Base-by-base conservation (phyloP, 1,140 invertebrate genomes). In the Nomia melanderi region DNA sequence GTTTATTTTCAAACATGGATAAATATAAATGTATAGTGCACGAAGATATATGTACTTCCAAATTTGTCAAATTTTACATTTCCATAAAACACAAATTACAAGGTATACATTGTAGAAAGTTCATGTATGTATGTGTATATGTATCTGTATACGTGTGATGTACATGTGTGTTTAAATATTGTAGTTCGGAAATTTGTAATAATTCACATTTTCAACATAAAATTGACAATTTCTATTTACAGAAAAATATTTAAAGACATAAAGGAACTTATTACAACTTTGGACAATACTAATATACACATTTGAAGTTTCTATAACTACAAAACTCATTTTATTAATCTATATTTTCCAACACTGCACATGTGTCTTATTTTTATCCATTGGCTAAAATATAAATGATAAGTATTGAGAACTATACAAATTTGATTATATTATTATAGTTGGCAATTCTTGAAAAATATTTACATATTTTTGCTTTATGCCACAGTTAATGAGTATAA, bases 401-500 rank as follows among this genome's bases (percentile, higher is more conserved):
- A 31, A 70, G 33, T 77, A 70, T 80, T 36, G 59, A 66, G 39
- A 80, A 60, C 50, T 63, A 60, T 76, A 59, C 60, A 79, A 81
- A 47, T 54, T 50, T 47, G 27, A 56, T 57, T 57, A 41, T 47
- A 23, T 23, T 67, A 47, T 53, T 69, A n/a, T 50, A 36, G 25
- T 64, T 65, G 33, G 25, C 36, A 59, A 17, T 54, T 59, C 72
- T 66, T 63, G 75, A 54, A 60, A 60, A 81, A 5, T 64, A 76
- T 78, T 50, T 82, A 72, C 20, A 65, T 60, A 54, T 33, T 72
- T 77, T 77, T 44, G 14, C 25, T 62, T 71, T 78, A 78, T 78
- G 64, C 33, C 60, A 82, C 50, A 82, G 63, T 62, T 73, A 66
- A 72, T 54, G 53, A 81, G 73, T 82, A 81, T 54, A 82, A 82